Evolutionary conservation across 2,888 invertebrate genomes (phyloP).

Genomic region (Scelioninae gen. 1): DNA sequence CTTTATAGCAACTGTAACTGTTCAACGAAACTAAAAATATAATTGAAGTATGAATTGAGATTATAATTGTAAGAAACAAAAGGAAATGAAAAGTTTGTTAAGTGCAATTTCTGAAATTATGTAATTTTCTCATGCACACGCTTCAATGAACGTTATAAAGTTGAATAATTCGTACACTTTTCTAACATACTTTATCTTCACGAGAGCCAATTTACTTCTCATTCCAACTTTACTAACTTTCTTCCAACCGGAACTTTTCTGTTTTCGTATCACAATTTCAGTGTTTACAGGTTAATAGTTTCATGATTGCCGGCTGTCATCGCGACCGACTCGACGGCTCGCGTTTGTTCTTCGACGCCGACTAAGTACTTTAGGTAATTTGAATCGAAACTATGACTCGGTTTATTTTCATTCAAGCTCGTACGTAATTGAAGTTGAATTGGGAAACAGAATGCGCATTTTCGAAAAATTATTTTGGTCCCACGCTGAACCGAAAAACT

Average conservation of each 20-base stretch:
- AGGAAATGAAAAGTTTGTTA: constrained; percentile 46
- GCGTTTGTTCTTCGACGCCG: constrained; percentile 52
- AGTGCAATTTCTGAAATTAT: constrained; percentile 38
- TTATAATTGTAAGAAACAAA: constrained; percentile 16
- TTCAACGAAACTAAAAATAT: background rate
- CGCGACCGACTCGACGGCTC: constrained; percentile 43
- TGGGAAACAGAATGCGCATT: too few relatives aligned
- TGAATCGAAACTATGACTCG: constrained; percentile 16
- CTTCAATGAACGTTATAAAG: constrained; percentile 63
- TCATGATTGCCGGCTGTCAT: constrained; percentile 65
- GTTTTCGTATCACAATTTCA: constrained; percentile 68
- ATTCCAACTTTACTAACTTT: constrained; percentile 65
- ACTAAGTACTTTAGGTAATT: constrained; percentile 38
- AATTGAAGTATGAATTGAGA: constrained; percentile 9
- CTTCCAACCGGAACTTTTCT: constrained; percentile 62
- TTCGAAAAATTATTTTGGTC: too few relatives aligned
- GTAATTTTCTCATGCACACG: constrained; percentile 45
- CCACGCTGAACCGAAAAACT: too few relatives aligned
- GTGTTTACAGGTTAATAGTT: constrained; percentile 70
- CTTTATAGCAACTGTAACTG: too few relatives aligned
- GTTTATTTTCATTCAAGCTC: constrained; percentile 8
- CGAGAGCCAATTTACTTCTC: constrained; percentile 68
- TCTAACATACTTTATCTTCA: constrained; percentile 59
- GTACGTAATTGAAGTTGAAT: constrained; percentile 28
- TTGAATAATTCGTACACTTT: constrained; percentile 64